Percentiles rank a stretch among this genome's conserved stretches.
These are phyloP conservation scores for Lumbricus terrestris DNA, from an alignment of 2,888 invertebrate species.

Conservation along the genomic window DNA sequence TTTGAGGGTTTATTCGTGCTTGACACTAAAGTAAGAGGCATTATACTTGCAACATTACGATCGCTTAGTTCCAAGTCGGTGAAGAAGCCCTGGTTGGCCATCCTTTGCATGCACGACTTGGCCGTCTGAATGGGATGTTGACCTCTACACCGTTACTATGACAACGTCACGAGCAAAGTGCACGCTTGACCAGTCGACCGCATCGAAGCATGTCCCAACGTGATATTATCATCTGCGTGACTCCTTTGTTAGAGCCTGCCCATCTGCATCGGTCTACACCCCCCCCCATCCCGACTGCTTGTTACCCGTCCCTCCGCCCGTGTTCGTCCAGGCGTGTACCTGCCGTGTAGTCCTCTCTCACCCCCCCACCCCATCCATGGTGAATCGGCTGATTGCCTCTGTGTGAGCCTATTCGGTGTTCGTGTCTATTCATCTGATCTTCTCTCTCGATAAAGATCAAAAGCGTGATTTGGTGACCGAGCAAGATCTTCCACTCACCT, in stretches of 20 bases:
- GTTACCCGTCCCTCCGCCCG: no score
- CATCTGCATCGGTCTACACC: no score
- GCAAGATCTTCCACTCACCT: no score
- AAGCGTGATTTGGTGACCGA: no score
- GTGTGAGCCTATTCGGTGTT: neutral
- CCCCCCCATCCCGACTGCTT: neutral
- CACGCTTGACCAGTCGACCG: constrained; percentile 3
- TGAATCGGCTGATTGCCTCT: neutral
- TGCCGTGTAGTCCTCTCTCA: no score
- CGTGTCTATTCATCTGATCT: neutral
- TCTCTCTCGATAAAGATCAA: neutral
- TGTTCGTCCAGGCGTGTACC: no score
- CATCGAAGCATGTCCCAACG: neutral
- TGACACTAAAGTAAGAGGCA: neutral
- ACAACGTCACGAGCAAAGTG: neutral
- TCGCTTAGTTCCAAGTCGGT: neutral
- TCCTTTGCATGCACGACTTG: neutral
- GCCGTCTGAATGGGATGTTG: neutral
- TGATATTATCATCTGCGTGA: neutral
- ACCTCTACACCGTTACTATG: neutral
- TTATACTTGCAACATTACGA: neutral
- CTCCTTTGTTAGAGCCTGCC: neutral
- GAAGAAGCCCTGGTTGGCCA: neutral
- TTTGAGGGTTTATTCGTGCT: neutral
- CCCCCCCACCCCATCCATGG: no score